phyloP scores from a whole-genome alignment of 2,888 invertebrate species.

The Tineola bisselliella region DNA sequence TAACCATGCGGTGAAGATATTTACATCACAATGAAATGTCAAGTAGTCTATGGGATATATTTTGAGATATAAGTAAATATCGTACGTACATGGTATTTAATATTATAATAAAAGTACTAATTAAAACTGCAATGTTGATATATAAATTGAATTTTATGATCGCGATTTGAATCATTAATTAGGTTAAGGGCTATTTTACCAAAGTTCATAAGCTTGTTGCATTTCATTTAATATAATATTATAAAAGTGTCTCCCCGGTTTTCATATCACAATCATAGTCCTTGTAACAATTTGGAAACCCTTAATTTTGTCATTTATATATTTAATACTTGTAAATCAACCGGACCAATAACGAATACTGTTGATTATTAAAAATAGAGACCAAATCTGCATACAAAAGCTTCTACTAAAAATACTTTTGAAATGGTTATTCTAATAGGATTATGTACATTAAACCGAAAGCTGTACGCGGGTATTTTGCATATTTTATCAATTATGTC shows the following conservation, averaged over 20 bases:
- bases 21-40: conserved; percentile 35
- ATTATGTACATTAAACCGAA: conserved; percentile 19
- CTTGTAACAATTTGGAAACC: background rate
- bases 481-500: conserved; percentile 52
- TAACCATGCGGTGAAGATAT: conserved; percentile 41
- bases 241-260: no score
- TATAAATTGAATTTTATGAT: no score
- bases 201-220: no score
- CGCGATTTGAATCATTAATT: no score
- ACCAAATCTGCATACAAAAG: background rate
- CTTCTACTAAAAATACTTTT: background rate
- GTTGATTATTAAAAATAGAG: background rate
- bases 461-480: conserved; percentile 29
- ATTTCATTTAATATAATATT: no score
- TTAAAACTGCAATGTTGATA: no score
- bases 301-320: background rate
- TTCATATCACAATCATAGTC: no score
- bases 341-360: background rate
- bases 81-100: no score
- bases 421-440: conserved; percentile 22
- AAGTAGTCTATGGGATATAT: background rate
- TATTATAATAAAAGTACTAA: no score
- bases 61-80: no score
- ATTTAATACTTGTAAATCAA: background rate
- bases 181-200: no score